Percentiles rank a stretch among this genome's conserved stretches.
phyloP scores from a whole-genome alignment of 1,140 invertebrate species.

The Diorhabda sublineata region DNA sequence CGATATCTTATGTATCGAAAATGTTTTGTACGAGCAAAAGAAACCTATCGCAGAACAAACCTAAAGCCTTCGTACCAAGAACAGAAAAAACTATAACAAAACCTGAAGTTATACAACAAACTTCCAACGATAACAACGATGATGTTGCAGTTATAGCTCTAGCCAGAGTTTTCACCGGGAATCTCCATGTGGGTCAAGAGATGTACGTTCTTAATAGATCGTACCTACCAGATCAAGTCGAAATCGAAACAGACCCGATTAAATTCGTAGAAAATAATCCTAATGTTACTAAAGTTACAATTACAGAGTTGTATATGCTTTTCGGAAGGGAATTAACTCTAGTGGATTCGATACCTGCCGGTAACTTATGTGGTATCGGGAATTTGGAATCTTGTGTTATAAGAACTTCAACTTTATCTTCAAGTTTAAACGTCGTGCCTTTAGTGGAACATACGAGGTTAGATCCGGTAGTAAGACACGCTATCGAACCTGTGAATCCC shows the following conservation, averaged over 20 bases:
- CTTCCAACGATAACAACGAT: slow-evolving; percentile 29
- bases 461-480: slow-evolving; percentile 86
- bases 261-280: slow-evolving; percentile 46
- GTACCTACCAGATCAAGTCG: slow-evolving; percentile 43
- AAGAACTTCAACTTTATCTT: slow-evolving; percentile 89
- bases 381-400: slow-evolving; percentile 78
- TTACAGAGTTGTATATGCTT: slow-evolving; percentile 79
- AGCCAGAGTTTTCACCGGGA: slow-evolving; percentile 90
- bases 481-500: slow-evolving; percentile 85
- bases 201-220: slow-evolving; percentile 84
- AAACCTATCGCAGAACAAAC: slow-evolving; percentile 48
- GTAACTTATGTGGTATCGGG: slow-evolving; percentile 85
- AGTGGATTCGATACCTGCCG: slow-evolving; percentile 76
- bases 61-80: slow-evolving; percentile 34
- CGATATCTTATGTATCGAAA: slow-evolving; percentile 93
- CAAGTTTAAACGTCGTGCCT: slow-evolving; percentile 77
- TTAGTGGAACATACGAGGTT: slow-evolving; percentile 81
- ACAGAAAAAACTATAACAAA: neutral
- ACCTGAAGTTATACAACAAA: slow-evolving; percentile 41
- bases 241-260: slow-evolving; percentile 30
- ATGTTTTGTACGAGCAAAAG: slow-evolving; percentile 81
- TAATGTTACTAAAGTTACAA: slow-evolving; percentile 52
- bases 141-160: slow-evolving; percentile 85
- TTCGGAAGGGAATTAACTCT: slow-evolving; percentile 90
- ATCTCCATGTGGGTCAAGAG: slow-evolving; percentile 69